Evolutionary conservation across 2,797 vertebrate genomes (phyloP).

Genomic region (Amazonetta brasiliensis): DNA sequence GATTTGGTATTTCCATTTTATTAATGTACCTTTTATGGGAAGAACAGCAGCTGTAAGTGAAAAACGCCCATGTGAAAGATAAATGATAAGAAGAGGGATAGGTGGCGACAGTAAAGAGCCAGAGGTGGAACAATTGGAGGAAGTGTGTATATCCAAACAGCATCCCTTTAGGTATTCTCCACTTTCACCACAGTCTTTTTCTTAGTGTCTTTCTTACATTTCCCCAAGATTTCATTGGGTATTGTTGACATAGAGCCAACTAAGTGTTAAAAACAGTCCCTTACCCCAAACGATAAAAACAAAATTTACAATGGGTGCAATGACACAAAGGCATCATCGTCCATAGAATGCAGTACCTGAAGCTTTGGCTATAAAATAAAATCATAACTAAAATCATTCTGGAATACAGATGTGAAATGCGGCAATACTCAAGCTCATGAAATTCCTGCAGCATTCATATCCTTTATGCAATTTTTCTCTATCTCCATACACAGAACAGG

Average conservation of each 20-base stretch:
- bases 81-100: neutral
- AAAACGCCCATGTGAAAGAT: neutral
- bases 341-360: neutral
- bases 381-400: neutral
- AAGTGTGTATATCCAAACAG: neutral
- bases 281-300: neutral
- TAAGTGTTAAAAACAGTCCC: neutral
- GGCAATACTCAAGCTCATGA: neutral
- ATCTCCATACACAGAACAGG: neutral
- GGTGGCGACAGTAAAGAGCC: constrained; percentile 7
- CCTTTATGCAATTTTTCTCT: neutral
- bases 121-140: neutral
- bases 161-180: constrained; percentile 30
- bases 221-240: constrained; percentile 1
- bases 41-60: neutral
- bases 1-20: constrained; percentile 11
- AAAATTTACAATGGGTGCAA: constrained; percentile 21
- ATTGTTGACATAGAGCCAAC: neutral
- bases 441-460: neutral
- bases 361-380: neutral
- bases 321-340: neutral
- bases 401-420: neutral
- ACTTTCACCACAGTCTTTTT: constrained; percentile 18
- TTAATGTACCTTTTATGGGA: neutral
- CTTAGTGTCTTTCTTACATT: neutral